A percentile compares a stretch with the other conserved stretches of the same genome.
Conservation (phyloP, 2,113 vertebrate genomes). For the Cairina moschata region DNA sequence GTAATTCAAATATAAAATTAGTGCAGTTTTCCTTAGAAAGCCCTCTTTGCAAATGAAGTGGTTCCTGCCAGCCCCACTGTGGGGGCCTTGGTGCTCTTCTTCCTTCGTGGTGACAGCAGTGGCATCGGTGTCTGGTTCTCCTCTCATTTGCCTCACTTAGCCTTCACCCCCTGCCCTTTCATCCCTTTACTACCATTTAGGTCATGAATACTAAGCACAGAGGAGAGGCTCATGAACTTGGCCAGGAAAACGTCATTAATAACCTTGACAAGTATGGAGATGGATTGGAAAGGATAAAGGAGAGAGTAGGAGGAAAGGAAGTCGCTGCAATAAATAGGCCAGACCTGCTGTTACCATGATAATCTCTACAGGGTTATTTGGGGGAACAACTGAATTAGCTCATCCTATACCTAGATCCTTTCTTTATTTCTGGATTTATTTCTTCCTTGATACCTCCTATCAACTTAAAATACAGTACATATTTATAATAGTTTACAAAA, state of each 20-base stretch:
- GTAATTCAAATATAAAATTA: neutral
- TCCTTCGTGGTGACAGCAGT: neutral
- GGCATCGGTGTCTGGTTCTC: accelerated
- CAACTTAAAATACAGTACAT: neutral
- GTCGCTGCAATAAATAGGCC: conserved; percentile 40
- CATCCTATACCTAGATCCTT: neutral
- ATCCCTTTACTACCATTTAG: neutral
- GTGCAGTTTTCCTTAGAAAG: neutral
- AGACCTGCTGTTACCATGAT: conserved; percentile 52
- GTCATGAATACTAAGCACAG: conserved; percentile 10
- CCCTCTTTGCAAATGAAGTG: neutral
- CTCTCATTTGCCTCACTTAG: neutral
- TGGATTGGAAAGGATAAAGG: conserved; percentile 59
- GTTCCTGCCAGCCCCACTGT: neutral
- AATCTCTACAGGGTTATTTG: conserved; percentile 42
- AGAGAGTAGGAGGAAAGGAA: conserved; percentile 65
- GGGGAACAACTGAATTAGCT: neutral
- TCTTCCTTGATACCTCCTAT: neutral
- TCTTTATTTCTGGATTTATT: neutral
- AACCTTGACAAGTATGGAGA: conserved; percentile 39
- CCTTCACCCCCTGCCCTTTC: neutral
- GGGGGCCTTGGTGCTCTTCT: neutral
- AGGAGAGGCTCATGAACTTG: neutral
- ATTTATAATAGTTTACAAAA: neutral
- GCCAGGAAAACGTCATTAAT: conserved; percentile 12